Evolutionary conservation across 1,140 invertebrate species (phyloP).

Genomic region (Brachystomella parvula): DNA sequence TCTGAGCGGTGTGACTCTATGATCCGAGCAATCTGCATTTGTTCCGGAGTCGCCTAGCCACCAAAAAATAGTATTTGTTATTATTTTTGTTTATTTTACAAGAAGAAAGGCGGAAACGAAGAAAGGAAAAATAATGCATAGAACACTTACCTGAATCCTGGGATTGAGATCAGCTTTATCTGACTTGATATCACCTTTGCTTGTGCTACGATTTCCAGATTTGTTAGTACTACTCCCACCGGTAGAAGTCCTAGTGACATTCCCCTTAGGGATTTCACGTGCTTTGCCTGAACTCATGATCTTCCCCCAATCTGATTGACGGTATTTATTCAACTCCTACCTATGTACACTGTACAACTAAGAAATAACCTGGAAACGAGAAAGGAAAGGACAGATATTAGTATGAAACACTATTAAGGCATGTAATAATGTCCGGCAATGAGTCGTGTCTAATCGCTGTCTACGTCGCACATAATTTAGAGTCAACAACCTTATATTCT

Average conservation of each 20-base stretch:
- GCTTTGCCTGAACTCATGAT: conserved; percentile 38
- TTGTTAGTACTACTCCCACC: conserved; percentile 29
- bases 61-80: conserved; percentile 17
- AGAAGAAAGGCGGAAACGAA: too few relatives aligned
- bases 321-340: conserved; percentile 29
- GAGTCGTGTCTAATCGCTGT: too few relatives aligned
- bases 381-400: conserved; percentile 28
- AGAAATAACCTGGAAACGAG: conserved; percentile 38
- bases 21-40: conserved; percentile 60
- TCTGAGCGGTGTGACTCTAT: conserved; percentile 55
- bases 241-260: conserved; percentile 21
- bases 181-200: conserved; percentile 38
- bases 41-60: conserved; percentile 49
- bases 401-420: too few relatives aligned
- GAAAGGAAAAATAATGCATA: too few relatives aligned
- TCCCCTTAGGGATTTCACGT: conserved; percentile 25
- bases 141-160: conserved; percentile 36
- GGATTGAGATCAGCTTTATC: conserved; percentile 40
- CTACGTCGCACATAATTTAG: too few relatives aligned
- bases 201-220: conserved; percentile 24
- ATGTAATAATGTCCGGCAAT: too few relatives aligned
- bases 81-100: too few relatives aligned
- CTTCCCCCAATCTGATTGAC: conserved; percentile 3
- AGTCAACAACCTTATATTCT: too few relatives aligned
- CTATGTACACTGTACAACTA: conserved; percentile 51